Base-by-base conservation (phyloP, 2,888 invertebrate genomes). In the Megaustenia siamemsis region DNA sequence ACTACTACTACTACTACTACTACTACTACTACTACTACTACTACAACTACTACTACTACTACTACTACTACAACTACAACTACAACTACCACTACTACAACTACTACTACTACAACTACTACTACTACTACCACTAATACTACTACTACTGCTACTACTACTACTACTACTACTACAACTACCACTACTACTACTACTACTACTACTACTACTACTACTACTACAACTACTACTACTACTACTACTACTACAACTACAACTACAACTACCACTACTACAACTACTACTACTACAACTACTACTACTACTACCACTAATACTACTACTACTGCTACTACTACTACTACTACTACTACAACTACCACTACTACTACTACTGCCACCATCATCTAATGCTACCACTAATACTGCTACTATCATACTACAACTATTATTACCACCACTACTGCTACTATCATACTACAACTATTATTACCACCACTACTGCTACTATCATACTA, bases 31-130 rank as follows among this genome's bases (percentile, higher is more conserved):
- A 73, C 76, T 76, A 45, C 49, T 76, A 45, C 76, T 45, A 45
- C 76, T 76, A 45, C 76, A 45, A 45, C 49, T 76, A 45, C 76
- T 76, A 45, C 76, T 76, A 45, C 76, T 76, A 45, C 76, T 76
- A 45, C 76, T 76, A 45, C 76, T 76, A 49, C 76, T 76, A 49
- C 76, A 45, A 49, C 76, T 76, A 49, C 76, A 45, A 49, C 76
- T 76, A 76, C 76, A 45, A 76, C 76, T 76, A 76, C 76, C 45
- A 76, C 76, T 76, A 76, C 49, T 76, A 76, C 76, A 45, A 76
- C 76, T 76, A 45, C 76, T 49, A 49, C 49, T 49, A 49, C 49
- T 49, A 49, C 49, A 12, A 49, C 49, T 49, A 49, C 49, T 49
- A 49, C 49, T 49, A 49, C 49, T n/a, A n/a, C n/a, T n/a, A n/a